Conservation (phyloP, 2,113 vertebrate genomes). For the Mustela nigripes region DNA sequence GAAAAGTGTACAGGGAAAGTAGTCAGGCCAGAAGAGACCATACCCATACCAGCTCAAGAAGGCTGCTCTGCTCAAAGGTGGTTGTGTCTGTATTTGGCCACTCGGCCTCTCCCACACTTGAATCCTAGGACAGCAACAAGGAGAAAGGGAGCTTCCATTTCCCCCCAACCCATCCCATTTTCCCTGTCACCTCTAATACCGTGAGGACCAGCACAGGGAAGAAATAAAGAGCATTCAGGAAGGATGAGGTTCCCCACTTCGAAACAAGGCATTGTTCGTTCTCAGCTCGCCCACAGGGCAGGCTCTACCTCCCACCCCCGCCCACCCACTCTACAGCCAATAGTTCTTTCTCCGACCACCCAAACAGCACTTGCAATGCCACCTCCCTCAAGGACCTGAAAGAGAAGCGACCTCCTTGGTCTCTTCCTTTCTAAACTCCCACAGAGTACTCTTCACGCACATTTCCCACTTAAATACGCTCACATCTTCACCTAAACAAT, state of each 20-base stretch:
- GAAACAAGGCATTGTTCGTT: too few species aligned
- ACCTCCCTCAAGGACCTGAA: neutral
- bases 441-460: neutral
- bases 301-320: neutral
- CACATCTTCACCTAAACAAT: neutral
- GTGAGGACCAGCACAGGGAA: neutral
- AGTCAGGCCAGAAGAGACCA: neutral
- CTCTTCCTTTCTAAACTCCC: neutral
- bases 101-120: neutral
- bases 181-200: neutral
- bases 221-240: neutral
- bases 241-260: neutral
- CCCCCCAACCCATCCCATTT: neutral
- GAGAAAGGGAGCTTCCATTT: neutral
- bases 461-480: neutral
- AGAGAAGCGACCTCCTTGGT: neutral
- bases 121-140: neutral
- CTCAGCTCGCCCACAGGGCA: neutral
- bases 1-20: neutral
- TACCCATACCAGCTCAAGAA: neutral
- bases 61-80: neutral
- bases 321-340: neutral
- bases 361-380: neutral
- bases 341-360: neutral
- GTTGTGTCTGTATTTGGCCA: neutral